Conservation (phyloP, 2,797 vertebrate genomes). For the Avahi laniger region DNA sequence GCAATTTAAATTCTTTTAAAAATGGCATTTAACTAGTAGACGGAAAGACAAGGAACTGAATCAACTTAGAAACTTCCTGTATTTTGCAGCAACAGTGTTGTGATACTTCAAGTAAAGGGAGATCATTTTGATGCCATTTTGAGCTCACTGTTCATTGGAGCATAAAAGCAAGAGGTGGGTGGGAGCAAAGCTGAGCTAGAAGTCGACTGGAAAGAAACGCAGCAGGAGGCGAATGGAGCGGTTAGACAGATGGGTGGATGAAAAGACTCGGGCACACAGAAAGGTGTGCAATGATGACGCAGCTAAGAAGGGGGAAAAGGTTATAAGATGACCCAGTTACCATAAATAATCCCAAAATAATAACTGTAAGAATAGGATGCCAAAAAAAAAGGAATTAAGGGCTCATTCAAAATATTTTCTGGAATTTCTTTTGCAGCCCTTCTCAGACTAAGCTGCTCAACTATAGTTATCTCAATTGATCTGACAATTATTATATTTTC, state of each 20-base stretch:
- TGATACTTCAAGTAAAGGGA: constrained; percentile 54
- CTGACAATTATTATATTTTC: background rate
- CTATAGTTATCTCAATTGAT: background rate
- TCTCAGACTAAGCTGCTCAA: background rate
- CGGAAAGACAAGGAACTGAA: constrained; percentile 35
- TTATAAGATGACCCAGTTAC: constrained; percentile 45
- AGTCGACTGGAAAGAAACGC: constrained; percentile 1
- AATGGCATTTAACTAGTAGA: constrained; percentile 27
- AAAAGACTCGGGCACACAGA: constrained; percentile 5
- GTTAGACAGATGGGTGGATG: constrained; percentile 59
- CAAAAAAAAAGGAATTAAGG: background rate
- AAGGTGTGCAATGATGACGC: constrained; percentile 42
- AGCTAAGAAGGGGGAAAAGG: constrained; percentile 25
- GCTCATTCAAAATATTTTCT: background rate
- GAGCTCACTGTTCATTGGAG: constrained; percentile 27
- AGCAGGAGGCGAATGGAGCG: constrained; percentile 24
- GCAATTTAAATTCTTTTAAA: constrained; percentile 20
- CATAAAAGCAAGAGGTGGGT: constrained; percentile 61
- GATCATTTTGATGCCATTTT: constrained; percentile 52
- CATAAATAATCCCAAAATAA: constrained; percentile 55
- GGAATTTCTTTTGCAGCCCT: background rate
- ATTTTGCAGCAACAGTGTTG: background rate
- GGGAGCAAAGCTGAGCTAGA: constrained; percentile 18
- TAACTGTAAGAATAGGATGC: background rate
- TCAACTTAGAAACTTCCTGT: constrained; percentile 45